Evolutionary conservation across 2,113 vertebrate genomes (phyloP), one percentile per base, ranked within the genome.

Genomic region (Austrofundulus limnaeus): DNA sequence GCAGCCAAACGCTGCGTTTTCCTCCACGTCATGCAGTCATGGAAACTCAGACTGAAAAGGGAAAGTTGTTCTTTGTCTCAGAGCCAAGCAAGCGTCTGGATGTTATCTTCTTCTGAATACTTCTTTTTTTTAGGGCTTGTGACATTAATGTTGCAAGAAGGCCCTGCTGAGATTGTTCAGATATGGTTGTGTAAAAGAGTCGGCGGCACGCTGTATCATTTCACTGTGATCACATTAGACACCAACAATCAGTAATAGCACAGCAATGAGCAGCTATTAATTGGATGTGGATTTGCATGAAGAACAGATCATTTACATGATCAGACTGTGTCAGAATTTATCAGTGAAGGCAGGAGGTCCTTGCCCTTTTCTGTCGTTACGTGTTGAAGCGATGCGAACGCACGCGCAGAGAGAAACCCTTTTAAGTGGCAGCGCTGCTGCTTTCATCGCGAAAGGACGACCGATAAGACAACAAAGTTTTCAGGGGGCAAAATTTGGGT

Each of bases 1-100:
- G 82, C 76, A 78, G 78, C 53, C 63, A 79, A 86, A 88, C 81
- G 67, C 78, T 85, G 70, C 81, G 71, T 72, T 66, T 64, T 70
- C 77, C 58, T 31, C 70, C 75, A 62, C 54, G 34, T 78, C 85
- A 78, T 5, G 21, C 68, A 72, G 67, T 57, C 34, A 61, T 14
- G 51, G 49, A 74, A 64, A 70, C 49, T 65, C 64, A 23, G n/a
- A 14, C 54, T 38, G 68, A 58, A 74, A 70, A 71, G 66, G 63
- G 65, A 80, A 78, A 78, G 77, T 71, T 62, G 60, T 82, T 71
- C 61, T 77, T 67, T 61, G 75, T 78, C 50, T 74, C 61, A 10
- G 24, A 69, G 76, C 70, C 28, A 11, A 9, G 28, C 16, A 1
- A 64, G 72, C 17, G 38, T 72, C 34, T 70, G 78, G 75, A 62